Conservation (phyloP, 1,140 invertebrate genomes). For the Anastrepha ludens region DNA sequence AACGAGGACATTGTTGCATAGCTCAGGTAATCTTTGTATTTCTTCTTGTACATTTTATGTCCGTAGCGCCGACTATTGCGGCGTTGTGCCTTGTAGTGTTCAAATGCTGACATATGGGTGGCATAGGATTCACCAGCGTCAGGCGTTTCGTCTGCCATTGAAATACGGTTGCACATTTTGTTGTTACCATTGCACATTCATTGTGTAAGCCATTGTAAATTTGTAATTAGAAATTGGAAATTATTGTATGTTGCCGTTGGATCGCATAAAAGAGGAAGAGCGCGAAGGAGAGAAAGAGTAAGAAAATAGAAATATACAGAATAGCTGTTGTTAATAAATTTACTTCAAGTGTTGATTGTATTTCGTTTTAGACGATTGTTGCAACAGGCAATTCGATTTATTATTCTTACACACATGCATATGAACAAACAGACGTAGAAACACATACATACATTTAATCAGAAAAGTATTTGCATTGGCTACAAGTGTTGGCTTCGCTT, state of each 20-base stretch:
- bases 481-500: too few species aligned
- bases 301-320: background rate
- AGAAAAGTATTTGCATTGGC: too few species aligned
- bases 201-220: background rate
- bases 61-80: slow-evolving; percentile 65
- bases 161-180: background rate
- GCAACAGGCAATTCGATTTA: too few species aligned
- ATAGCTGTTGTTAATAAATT: too few species aligned
- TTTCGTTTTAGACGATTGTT: too few species aligned
- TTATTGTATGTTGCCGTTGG: background rate
- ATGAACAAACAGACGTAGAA: too few species aligned
- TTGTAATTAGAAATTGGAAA: background rate
- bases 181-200: background rate
- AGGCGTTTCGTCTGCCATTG: background rate
- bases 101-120: slow-evolving; percentile 61
- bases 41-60: slow-evolving; percentile 71
- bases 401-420: too few species aligned
- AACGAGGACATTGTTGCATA: slow-evolving; percentile 34
- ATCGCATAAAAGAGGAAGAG: background rate
- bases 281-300: background rate
- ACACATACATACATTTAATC: too few species aligned
- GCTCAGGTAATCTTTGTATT: slow-evolving; percentile 69
- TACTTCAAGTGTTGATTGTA: too few species aligned
- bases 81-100: slow-evolving; percentile 65
- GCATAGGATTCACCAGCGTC: background rate